phyloP scores from a whole-genome alignment of 1,140 invertebrate genomes.

The Hestina assimilis region DNA sequence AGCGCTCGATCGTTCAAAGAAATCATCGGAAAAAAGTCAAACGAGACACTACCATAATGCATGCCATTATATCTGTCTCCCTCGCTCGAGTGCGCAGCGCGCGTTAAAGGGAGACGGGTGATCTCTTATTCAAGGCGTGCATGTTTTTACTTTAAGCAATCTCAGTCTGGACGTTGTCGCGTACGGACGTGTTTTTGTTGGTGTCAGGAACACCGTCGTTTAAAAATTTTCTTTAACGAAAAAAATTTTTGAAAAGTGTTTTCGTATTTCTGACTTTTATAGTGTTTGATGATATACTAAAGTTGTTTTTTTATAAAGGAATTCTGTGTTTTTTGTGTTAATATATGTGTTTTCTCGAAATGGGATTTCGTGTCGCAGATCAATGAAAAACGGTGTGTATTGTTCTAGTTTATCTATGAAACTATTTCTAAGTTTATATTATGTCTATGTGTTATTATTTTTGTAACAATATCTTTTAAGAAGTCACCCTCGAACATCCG shows the following conservation, averaged over 20 bases:
- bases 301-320: conserved; percentile 14
- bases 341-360: conserved; percentile 38
- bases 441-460: no score
- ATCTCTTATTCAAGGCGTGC: conserved; percentile 51
- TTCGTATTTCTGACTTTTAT: conserved; percentile 2
- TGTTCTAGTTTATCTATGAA: conserved; percentile 5
- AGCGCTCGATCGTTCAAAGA: conserved; percentile 57
- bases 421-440: neutral
- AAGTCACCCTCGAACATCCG: no score
- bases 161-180: conserved; percentile 23
- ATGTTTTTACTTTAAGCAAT: conserved; percentile 43
- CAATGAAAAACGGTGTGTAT: conserved; percentile 39
- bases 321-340: conserved; percentile 38
- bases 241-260: conserved; percentile 9
- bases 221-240: conserved; percentile 3
- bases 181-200: conserved; percentile 30
- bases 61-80: conserved; percentile 55
- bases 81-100: conserved; percentile 22
- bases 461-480: no score
- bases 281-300: conserved; percentile 1
- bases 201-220: conserved; percentile 1
- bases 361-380: conserved; percentile 41
- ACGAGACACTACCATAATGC: conserved; percentile 57
- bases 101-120: conserved; percentile 34
- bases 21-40: conserved; percentile 63